phyloP scores from a whole-genome alignment of 2,888 invertebrate genomes.

The Nomada lathburiana region DNA sequence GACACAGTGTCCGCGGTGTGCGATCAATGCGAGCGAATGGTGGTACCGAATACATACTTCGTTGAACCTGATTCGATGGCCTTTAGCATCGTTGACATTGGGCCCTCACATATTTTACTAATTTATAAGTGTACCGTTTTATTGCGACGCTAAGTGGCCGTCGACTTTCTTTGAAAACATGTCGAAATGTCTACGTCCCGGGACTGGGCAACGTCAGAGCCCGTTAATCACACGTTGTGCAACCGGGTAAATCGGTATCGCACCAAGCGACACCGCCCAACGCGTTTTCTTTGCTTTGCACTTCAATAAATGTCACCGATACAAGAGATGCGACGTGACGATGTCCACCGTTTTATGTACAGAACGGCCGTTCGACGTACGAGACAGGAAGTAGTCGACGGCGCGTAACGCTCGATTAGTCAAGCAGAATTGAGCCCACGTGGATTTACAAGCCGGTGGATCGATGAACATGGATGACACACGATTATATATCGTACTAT shows the following conservation, averaged over 20 bases:
- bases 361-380: neutral
- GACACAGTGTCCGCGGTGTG: too few relatives aligned
- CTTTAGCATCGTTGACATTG: neutral
- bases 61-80: neutral
- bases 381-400: too few relatives aligned
- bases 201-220: neutral
- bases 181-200: too few relatives aligned
- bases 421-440: neutral
- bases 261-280: neutral
- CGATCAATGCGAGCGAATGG: too few relatives aligned
- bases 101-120: neutral
- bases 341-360: neutral
- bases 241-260: constrained; percentile 25
- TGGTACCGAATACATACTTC: neutral
- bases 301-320: constrained; percentile 13
- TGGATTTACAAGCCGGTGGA: neutral
- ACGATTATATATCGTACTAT: too few relatives aligned
- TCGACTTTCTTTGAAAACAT: neutral
- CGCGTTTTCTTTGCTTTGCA: constrained; percentile 23
- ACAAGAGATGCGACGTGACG: neutral
- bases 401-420: neutral
- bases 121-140: neutral
- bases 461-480: neutral
- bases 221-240: constrained; percentile 23
- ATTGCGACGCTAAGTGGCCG: neutral